phyloP scores from a whole-genome alignment of 2,113 vertebrate genomes.

The Halichoeres trimaculatus region DNA sequence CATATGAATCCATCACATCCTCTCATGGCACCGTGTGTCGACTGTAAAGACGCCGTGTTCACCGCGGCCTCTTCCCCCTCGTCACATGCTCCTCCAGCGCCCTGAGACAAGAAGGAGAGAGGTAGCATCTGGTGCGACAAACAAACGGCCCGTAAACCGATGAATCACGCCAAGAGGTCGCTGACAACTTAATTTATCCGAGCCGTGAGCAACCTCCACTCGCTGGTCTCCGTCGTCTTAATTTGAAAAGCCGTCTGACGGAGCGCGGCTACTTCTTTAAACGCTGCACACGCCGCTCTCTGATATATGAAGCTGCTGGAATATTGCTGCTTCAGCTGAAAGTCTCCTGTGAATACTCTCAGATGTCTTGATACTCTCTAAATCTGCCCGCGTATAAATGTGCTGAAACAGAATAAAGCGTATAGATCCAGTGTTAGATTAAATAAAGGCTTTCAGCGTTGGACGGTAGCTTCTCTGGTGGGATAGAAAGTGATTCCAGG shows the following conservation, averaged over 20 bases:
- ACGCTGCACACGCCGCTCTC: slow-evolving; percentile 47
- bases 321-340: slow-evolving; percentile 62
- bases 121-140: slow-evolving; percentile 52
- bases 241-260: slow-evolving; percentile 49
- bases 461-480: slow-evolving; percentile 19
- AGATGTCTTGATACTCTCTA: slow-evolving; percentile 31
- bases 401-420: slow-evolving; percentile 55
- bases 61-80: slow-evolving; percentile 21
- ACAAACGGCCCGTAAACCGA: slow-evolving; percentile 26
- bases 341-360: slow-evolving; percentile 34
- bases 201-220: slow-evolving; percentile 28
- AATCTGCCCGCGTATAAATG: slow-evolving; percentile 55
- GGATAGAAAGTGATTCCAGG: slow-evolving; percentile 17
- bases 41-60: slow-evolving; percentile 36
- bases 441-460: slow-evolving; percentile 41
- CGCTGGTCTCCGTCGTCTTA: slow-evolving; percentile 47
- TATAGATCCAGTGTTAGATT: slow-evolving; percentile 41
- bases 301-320: slow-evolving; percentile 52
- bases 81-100: slow-evolving; percentile 2
- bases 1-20: slow-evolving; percentile 43
- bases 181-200: slow-evolving; percentile 56
- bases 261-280: slow-evolving; percentile 40
- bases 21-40: slow-evolving; percentile 44
- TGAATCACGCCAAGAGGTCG: slow-evolving; percentile 46
- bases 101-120: slow-evolving; percentile 3